Evolutionary conservation across 2,888 invertebrate species (phyloP), one percentile per base, ranked within the genome.

Genomic region (Amphimallon solstitiale): DNA sequence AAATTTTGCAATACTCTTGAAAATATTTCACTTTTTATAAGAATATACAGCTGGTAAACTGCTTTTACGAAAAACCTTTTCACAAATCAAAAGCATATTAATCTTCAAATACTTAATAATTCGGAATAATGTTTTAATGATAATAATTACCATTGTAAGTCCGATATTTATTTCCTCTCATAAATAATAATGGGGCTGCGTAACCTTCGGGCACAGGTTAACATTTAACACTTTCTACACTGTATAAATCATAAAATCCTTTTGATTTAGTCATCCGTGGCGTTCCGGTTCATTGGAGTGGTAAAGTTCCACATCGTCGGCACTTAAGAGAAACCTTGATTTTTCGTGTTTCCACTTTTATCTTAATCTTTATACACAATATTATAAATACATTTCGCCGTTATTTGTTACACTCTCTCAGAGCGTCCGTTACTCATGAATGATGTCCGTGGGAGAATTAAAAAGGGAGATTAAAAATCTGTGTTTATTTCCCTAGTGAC

Each of bases 241-340:
- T 15, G 56, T 43, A 29, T 23, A 15, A 56, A 40, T 43, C 40
- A 56, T 56, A 56, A 56, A 56, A 56, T 56, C 56, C 56, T 56
- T 56, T 56, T 23, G 56, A 56, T 56, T 56, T 56, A 56, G 56
- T 56, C 56, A 56, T 56, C 56, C 43, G 56, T 43, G 43, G 40
- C 56, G 56, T 40, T 56, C 40, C 56, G 56, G 56, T 56, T 56
- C 56, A 56, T 48, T 62, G 62, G 40, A 62, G 62, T 49, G 49
- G 62, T 48, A 62, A 49, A 62, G 62, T 62, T 29, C 40, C 38
- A 23, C 46, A 19, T 40, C 62, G 38, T 49, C 48, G 40, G 48
- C 62, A 35, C 48, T 48, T 62, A 48, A 62, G 49, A 49, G 62
- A 62, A 49, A 49, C 38, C 49, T 40, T 17, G 49, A 49, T 62